Conservation (phyloP, 1,140 invertebrate genomes). For the Formica selysi region DNA sequence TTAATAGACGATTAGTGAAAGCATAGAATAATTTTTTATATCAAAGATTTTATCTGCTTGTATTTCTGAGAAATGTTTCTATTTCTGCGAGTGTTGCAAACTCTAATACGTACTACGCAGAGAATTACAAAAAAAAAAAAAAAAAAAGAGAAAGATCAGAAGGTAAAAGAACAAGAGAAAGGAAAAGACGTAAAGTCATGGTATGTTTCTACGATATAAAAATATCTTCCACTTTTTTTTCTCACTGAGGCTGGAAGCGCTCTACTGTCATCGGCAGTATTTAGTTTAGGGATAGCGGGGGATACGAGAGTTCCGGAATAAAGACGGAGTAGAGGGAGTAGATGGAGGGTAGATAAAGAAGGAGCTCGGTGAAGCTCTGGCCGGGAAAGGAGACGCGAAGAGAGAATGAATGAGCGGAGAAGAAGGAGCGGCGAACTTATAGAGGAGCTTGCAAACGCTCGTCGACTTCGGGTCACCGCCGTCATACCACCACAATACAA, state of each 20-base stretch:
- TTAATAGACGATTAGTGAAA: no score
- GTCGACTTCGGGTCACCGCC: slow-evolving; percentile 80
- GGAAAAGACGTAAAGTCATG: background rate
- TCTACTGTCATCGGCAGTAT: slow-evolving; percentile 80
- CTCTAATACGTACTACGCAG: slow-evolving; percentile 22
- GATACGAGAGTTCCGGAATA: slow-evolving; percentile 66
- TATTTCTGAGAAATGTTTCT: background rate
- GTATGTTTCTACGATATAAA: slow-evolving; percentile 17
- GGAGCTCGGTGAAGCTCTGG: slow-evolving; percentile 16
- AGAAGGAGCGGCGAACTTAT: slow-evolving; percentile 62
- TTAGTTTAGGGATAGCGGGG: slow-evolving; percentile 74
- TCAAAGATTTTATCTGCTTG: no score
- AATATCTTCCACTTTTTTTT: slow-evolving; percentile 54
- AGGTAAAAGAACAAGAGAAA: background rate
- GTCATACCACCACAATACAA: slow-evolving; percentile 81
- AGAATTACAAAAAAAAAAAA: slow-evolving; percentile 22
- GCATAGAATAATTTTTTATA: no score
- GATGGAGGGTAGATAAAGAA: slow-evolving; percentile 59
- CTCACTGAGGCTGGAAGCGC: slow-evolving; percentile 53
- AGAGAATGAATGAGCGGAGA: slow-evolving; percentile 9
- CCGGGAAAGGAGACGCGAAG: background rate
- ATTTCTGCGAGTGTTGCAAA: background rate
- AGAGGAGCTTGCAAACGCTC: slow-evolving; percentile 76
- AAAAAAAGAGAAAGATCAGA: background rate
- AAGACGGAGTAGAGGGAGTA: slow-evolving; percentile 58